Percentiles rank a stretch among this genome's conserved stretches.
phyloP scores from a whole-genome alignment of 2,113 vertebrate genomes.

The Psettodes erumei region DNA sequence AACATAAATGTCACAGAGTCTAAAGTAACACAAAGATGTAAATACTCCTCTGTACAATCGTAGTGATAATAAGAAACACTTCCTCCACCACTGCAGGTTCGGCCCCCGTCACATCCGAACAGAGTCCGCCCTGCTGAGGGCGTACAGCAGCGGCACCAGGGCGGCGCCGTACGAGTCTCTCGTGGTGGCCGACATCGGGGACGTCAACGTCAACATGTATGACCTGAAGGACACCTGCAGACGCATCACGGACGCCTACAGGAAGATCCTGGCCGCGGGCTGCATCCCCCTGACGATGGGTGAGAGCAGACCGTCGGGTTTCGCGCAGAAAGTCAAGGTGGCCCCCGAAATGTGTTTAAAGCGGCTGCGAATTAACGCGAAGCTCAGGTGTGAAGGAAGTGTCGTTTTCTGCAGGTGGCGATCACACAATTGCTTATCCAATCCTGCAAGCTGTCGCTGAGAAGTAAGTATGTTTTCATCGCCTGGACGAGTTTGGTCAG shows the following conservation, averaged over 20 bases:
- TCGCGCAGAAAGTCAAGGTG: background rate
- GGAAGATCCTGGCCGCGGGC: constrained; percentile 76
- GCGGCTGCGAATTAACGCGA: background rate
- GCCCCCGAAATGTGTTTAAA: background rate
- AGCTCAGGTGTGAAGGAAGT: background rate
- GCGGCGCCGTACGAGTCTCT: constrained; percentile 90
- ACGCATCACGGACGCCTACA: constrained; percentile 86
- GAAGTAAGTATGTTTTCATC: constrained; percentile 84
- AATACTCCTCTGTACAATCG: too few species aligned
- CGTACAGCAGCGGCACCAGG: constrained; percentile 82
- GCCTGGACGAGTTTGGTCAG: too few species aligned
- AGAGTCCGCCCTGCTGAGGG: constrained; percentile 86
- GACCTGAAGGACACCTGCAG: constrained; percentile 91
- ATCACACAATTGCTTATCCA: constrained; percentile 94
- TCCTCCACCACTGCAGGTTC: constrained; percentile 81
- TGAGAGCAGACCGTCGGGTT: constrained; percentile 72
- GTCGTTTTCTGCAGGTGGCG: constrained; percentile 86
- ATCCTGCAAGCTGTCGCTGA: constrained; percentile 91
- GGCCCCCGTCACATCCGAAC: constrained; percentile 90
- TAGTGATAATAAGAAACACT: too few species aligned
- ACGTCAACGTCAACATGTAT: constrained; percentile 90
- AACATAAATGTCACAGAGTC: background rate
- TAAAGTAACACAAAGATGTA: background rate
- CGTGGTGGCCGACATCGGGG: constrained; percentile 90
- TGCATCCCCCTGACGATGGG: constrained; percentile 93